Evolutionary conservation across 2,888 invertebrate species (phyloP), one percentile per base, ranked within the genome.

Genomic region (Polymixis lichenea): DNA sequence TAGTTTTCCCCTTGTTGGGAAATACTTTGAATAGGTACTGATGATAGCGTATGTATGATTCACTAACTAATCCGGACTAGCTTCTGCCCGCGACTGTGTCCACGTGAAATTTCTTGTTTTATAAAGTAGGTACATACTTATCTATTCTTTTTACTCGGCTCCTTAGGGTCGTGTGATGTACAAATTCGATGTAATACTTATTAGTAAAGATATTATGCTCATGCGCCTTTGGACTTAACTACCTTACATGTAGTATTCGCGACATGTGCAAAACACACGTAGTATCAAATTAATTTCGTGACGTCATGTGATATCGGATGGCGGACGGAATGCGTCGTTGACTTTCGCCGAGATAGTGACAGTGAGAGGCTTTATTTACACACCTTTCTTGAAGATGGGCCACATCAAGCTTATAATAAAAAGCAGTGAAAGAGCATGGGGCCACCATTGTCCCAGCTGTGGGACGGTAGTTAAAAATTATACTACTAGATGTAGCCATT

Each of bases 11-110:
- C 28, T 49, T 56, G 28, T 38, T 43, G 28, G 11, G 15, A 38
- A 55, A 55, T 49, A 65, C 49, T 32, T 13, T n/a, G 1, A 56
- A 56, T 22, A n/a, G n/a, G n/a, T n/a, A 65, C 15, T 38, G 22
- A 55, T 38, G 58, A 73, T 19, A 56, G 15, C 2, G 25, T n/a
- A 7, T 17, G n/a, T 43, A 65, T 77, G 58, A 76, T 58, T 76
- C 78, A 77, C 0, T 49, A 17, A 72, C 38, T 43, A 51, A 11
- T 73, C 22, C 32, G 4, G 0, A 13, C 38, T 38, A 38, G 38
- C 38, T 38, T 38, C 38, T 38, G 38, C 6, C 6, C 38, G 38
- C 38, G 38, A 38, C 38, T 38, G 38, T 5, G 38, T 38, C 38
- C 38, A 5, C 38, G 5, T 38, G 38, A 38, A 38, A 38, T 38